These are phyloP conservation scores for Chrysomela aeneicollis DNA, from an alignment of 2,888 invertebrate species.

Conservation along the genomic window DNA sequence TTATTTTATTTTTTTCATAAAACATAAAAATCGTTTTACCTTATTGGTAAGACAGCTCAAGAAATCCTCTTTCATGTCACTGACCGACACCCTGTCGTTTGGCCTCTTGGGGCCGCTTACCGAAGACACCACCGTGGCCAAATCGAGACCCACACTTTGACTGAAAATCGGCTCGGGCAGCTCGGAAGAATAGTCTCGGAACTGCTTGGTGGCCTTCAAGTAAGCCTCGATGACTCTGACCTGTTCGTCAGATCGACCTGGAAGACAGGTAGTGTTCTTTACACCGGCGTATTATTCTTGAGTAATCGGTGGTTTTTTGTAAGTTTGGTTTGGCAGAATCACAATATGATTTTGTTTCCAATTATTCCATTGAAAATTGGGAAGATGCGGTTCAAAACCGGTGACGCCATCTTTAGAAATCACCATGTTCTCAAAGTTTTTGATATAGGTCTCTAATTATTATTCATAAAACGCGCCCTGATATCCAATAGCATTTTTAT, in stretches of 20 bases:
- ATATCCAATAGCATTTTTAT: too few relatives aligned
- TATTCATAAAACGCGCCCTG: too few relatives aligned
- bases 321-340: too few relatives aligned
- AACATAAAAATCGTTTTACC: slow-evolving; percentile 72
- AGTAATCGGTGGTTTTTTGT: too few relatives aligned
- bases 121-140: slow-evolving; percentile 89
- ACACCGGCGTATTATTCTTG: too few relatives aligned
- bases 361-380: too few relatives aligned
- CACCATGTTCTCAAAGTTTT: too few relatives aligned
- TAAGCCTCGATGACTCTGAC: slow-evolving; percentile 83
- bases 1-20: too few relatives aligned
- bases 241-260: slow-evolving; percentile 82
- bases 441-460: too few relatives aligned
- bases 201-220: slow-evolving; percentile 80
- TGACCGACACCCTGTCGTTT: slow-evolving; percentile 92
- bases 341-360: too few relatives aligned
- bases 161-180: slow-evolving; percentile 85
- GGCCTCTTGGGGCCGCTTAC: slow-evolving; percentile 97
- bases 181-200: slow-evolving; percentile 80
- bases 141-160: slow-evolving; percentile 85
- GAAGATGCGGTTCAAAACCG: too few relatives aligned
- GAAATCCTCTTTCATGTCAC: slow-evolving; percentile 92
- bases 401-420: too few relatives aligned
- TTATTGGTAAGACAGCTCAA: slow-evolving; percentile 82
- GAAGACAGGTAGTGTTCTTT: not conserved